These are phyloP conservation scores for Bugula neritina DNA, from an alignment of 2,888 invertebrate genomes.

Conservation along the genomic window DNA sequence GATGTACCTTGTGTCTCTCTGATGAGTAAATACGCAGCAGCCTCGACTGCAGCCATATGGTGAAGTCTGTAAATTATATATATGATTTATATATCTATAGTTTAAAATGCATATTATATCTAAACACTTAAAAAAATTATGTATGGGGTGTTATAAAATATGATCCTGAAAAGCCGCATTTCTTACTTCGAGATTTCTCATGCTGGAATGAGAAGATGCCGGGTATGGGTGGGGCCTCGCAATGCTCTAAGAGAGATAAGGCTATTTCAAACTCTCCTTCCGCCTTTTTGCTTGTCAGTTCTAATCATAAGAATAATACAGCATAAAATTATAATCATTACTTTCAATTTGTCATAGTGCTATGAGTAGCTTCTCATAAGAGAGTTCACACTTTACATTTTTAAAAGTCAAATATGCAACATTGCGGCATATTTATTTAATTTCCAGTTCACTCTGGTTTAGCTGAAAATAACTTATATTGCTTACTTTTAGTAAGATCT, in stretches of 20 bases:
- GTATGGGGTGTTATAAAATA: no score
- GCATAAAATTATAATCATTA: neutral
- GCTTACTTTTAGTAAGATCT: slow-evolving; percentile 4
- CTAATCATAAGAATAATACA: neutral
- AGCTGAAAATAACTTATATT: no score
- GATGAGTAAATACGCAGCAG: slow-evolving; percentile 8
- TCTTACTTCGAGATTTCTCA: neutral
- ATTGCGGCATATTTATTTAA: no score
- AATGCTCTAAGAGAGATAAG: slow-evolving; percentile 5
- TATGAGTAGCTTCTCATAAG: no score
- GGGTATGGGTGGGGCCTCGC: neutral
- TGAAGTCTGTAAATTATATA: neutral
- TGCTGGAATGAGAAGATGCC: neutral
- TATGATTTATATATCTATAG: no score
- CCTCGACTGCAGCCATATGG: slow-evolving; percentile 17
- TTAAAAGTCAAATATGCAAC: no score
- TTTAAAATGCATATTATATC: no score
- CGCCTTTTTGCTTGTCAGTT: neutral
- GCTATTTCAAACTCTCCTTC: slow-evolving; percentile 17
- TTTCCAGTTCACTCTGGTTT: no score
- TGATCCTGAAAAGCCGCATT: no score
- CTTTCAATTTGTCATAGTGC: neutral
- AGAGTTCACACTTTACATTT: no score
- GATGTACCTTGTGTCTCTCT: neutral
- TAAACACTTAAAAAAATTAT: no score